phyloP scores from a whole-genome alignment of 2,797 vertebrate species.

The Enteromius mattozi region DNA sequence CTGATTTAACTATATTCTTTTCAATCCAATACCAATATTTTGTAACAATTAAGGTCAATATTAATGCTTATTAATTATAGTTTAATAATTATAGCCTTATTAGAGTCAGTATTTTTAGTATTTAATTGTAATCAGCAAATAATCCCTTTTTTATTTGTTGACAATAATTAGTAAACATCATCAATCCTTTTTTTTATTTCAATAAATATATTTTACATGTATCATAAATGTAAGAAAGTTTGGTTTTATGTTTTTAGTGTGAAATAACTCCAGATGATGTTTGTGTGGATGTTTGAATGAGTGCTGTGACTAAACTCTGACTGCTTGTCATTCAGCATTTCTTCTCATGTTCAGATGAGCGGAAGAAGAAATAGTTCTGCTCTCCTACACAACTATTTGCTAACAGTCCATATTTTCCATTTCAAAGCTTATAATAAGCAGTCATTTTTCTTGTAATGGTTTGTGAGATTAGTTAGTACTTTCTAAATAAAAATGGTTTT shows the following conservation, averaged over 20 bases:
- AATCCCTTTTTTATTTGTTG: background rate
- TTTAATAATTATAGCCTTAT: background rate
- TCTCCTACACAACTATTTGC: background rate
- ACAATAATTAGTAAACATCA: background rate
- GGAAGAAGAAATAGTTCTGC: slow-evolving; percentile 22
- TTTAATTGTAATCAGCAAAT: background rate
- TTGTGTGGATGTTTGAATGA: slow-evolving; percentile 17
- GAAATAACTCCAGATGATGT: slow-evolving; percentile 14
- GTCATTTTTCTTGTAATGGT: background rate
- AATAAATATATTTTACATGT: background rate
- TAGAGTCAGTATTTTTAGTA: background rate
- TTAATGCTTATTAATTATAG: background rate
- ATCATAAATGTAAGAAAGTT: background rate
- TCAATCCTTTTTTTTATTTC: background rate
- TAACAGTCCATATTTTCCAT: slow-evolving; percentile 6
- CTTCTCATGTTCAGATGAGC: slow-evolving; percentile 28
- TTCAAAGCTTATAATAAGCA: background rate
- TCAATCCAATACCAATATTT: background rate
- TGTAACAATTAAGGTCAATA: background rate
- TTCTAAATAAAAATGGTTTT: background rate
- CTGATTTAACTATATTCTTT: background rate
- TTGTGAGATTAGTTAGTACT: background rate
- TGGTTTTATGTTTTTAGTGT: background rate
- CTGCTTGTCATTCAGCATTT: slow-evolving; percentile 31
- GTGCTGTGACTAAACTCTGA: slow-evolving; percentile 23